These are phyloP conservation scores for Melanostigma gelatinosum DNA, from an alignment of 2,113 vertebrate genomes.

Conservation along the genomic window DNA sequence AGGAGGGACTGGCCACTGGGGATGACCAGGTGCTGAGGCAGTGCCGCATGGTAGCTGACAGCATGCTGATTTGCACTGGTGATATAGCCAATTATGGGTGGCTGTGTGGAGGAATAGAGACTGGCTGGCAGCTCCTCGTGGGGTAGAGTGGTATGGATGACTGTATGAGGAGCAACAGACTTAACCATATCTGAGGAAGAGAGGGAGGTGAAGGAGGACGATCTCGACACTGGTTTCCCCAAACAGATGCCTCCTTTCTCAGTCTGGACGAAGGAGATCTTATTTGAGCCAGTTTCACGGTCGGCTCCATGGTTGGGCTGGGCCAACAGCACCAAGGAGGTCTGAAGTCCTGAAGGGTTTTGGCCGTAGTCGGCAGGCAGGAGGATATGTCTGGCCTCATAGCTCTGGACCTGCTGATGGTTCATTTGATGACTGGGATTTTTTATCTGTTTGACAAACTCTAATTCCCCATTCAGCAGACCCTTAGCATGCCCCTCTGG, in stretches of 20 bases:
- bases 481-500: conserved; percentile 88
- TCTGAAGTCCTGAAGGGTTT: conserved; percentile 89
- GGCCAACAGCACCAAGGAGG: conserved; percentile 94
- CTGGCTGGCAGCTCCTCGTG: conserved; percentile 89
- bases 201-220: conserved; percentile 79
- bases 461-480: conserved; percentile 91
- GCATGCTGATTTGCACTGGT: conserved; percentile 83
- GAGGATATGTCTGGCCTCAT: conserved; percentile 92
- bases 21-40: conserved; percentile 96
- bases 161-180: conserved; percentile 87
- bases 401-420: conserved; percentile 88
- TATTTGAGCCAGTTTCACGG: conserved; percentile 85
- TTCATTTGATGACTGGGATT: conserved; percentile 76
- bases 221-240: conserved; percentile 88
- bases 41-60: conserved; percentile 89
- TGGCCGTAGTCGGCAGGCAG: conserved; percentile 89
- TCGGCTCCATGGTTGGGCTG: conserved; percentile 86
- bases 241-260: conserved; percentile 89
- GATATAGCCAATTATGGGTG: conserved; percentile 95
- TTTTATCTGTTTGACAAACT: conserved; percentile 85
- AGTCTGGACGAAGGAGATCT: conserved; percentile 86
- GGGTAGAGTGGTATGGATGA: conserved; percentile 92
- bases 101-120: conserved; percentile 92
- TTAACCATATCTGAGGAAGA: conserved; percentile 88
- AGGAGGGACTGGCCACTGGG: conserved; percentile 94